Evolutionary conservation across 30 jellyfish, hydroid and myxozoan genomes (phyloP), one percentile per base, ranked within the genome.

Genomic region (Euphysa ruthae): DNA sequence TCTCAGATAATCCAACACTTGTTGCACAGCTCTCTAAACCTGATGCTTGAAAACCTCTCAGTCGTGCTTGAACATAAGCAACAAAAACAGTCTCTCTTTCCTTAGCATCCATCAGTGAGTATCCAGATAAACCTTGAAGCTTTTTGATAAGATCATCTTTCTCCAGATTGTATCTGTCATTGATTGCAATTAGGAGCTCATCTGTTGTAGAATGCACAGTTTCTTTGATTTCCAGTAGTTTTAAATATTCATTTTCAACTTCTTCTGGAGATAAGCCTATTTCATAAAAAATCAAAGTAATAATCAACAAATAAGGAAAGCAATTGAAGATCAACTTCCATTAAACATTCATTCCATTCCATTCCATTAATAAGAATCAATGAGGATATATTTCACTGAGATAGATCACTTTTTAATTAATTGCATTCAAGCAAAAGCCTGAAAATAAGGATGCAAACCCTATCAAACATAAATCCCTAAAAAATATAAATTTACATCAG

Each of bases 1-100:
- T 63, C 35, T 88, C 98, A 6, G 75, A 44, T 29, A 88, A 46
- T 22, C 98, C 98, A 49, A 75, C 90, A 33, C 70, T 44, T 23
- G 70, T 10, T 13, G 83, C 88, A 27, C 88, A 85, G 55, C 80
- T 49, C 43, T 63, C 82, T 65, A 80, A 88, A 27, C 73, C 55
- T n/a, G 19, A 26, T 70, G 74, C 98, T 22, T 71, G 79, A 35
- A 63, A 18, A 8, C 94, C 94, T 12, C 94, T 70, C 0, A 85
- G 26, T 30, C 73, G 74, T 55, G 82, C 88, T 49, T 68, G 66
- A 26, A 70, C 16, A 7, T 75, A 78, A 65, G 65, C 16, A 7
- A 74, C 50, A 30, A 77, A 73, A 23, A 57, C 32, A 1, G 57
- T 42, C 54, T 85, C 96, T 55, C 96, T 65, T 52, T 85, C 94